Conservation (phyloP, 2,113 vertebrate genomes). For the Elgaria multicarinata region DNA sequence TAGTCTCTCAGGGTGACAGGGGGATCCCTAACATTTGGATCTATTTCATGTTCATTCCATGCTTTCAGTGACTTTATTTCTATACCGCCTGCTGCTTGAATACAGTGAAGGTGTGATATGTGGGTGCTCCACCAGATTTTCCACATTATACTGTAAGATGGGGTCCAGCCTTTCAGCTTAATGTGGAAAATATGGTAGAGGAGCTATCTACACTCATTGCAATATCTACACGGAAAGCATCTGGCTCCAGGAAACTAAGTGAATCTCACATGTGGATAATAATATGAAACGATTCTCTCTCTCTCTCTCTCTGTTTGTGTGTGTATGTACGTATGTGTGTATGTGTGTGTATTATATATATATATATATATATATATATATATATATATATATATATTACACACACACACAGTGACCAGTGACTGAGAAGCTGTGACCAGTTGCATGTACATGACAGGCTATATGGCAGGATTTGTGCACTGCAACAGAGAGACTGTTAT, state of each 20-base stretch:
- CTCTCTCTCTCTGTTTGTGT: not conserved
- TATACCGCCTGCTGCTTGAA: not conserved
- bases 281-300: not conserved
- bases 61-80: not conserved
- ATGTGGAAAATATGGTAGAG: constrained; percentile 13
- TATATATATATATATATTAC: too few species aligned
- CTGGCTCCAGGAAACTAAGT: not conserved
- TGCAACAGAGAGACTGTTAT: constrained; percentile 12
- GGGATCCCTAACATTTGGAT: not conserved
- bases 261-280: not conserved
- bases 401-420: too few species aligned
- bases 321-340: not conserved
- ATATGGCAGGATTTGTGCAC: not conserved
- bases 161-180: not conserved
- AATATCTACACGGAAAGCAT: not conserved
- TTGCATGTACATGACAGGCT: not conserved
- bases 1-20: not conserved
- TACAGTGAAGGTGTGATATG: not conserved
- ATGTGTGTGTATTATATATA: not conserved
- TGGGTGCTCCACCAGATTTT: not conserved
- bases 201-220: not conserved
- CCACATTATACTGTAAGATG: not conserved
- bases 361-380: too few species aligned
- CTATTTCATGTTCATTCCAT: not conserved
- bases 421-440: not conserved